Percentiles rank a stretch among this genome's conserved stretches.
These are phyloP conservation scores for Talpa occidentalis DNA, from an alignment of 2,113 vertebrate genomes.

Conservation along the genomic window DNA sequence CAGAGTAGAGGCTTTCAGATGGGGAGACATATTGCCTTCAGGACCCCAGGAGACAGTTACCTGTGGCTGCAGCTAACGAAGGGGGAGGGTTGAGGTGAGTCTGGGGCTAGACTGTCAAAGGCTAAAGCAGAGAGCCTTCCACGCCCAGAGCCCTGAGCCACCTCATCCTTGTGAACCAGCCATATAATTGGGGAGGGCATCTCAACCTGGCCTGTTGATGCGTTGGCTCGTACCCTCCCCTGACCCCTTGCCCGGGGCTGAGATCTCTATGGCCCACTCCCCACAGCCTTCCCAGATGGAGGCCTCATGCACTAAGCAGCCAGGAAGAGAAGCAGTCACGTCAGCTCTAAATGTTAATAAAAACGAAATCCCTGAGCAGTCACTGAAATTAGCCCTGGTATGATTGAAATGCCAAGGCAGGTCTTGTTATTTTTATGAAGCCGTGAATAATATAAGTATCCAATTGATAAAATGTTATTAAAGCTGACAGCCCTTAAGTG, in stretches of 20 bases:
- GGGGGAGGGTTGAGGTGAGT: neutral
- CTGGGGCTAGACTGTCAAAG: neutral
- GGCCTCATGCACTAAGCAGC: conserved; percentile 65
- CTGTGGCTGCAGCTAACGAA: neutral
- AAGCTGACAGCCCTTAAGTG: conserved; percentile 93
- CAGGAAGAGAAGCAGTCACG: conserved; percentile 67
- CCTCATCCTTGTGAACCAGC: too few species aligned
- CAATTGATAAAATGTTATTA: conserved; percentile 92
- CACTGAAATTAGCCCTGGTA: conserved; percentile 83
- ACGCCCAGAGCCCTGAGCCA: neutral
- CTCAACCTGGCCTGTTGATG: neutral
- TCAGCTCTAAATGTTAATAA: conserved; percentile 85
- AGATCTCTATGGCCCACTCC: neutral
- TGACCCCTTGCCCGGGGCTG: neutral
- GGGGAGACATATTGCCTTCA: neutral
- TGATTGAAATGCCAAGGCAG: conserved; percentile 87
- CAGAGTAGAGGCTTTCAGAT: neutral
- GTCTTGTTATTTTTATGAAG: conserved; percentile 90
- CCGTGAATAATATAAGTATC: conserved; percentile 92
- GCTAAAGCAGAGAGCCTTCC: neutral
- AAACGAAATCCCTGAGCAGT: conserved; percentile 87
- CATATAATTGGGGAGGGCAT: neutral
- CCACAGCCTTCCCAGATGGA: neutral
- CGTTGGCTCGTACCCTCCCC: neutral
- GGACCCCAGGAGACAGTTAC: neutral